Evolutionary conservation across 2,797 vertebrate species (phyloP).

Genomic region (Fringilla coelebs): DNA sequence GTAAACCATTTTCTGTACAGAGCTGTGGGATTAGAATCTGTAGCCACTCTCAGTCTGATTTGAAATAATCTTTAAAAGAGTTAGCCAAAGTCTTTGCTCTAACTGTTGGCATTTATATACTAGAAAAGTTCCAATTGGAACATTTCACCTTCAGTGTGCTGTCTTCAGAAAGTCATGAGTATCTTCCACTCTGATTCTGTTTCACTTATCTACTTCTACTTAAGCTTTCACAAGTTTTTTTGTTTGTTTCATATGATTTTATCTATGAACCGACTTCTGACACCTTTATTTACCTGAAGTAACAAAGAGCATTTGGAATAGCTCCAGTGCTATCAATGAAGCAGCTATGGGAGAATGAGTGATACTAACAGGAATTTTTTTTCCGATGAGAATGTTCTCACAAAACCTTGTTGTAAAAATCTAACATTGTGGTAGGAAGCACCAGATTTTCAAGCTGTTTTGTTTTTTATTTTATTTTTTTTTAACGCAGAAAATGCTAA

Average conservation of each 20-base stretch:
- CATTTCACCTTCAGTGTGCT: neutral
- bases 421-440: neutral
- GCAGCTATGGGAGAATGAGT: neutral
- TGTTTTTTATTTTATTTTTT: accelerated
- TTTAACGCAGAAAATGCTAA: neutral
- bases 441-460: neutral
- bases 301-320: neutral
- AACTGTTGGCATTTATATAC: neutral
- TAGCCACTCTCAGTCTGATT: neutral
- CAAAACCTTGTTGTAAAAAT: neutral
- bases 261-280: neutral
- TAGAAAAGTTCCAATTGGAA: neutral
- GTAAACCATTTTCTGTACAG: neutral
- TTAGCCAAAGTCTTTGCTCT: neutral
- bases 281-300: constrained; percentile 3
- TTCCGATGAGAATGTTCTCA: neutral
- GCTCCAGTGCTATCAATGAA: neutral
- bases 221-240: neutral
- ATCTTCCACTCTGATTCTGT: neutral
- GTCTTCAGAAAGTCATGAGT: neutral
- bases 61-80: neutral
- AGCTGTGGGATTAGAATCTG: neutral
- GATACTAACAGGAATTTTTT: neutral
- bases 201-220: neutral
- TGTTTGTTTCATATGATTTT: neutral